Evolutionary conservation across 2,797 vertebrate species (phyloP).

Genomic region (Gadopsis bispinosus): DNA sequence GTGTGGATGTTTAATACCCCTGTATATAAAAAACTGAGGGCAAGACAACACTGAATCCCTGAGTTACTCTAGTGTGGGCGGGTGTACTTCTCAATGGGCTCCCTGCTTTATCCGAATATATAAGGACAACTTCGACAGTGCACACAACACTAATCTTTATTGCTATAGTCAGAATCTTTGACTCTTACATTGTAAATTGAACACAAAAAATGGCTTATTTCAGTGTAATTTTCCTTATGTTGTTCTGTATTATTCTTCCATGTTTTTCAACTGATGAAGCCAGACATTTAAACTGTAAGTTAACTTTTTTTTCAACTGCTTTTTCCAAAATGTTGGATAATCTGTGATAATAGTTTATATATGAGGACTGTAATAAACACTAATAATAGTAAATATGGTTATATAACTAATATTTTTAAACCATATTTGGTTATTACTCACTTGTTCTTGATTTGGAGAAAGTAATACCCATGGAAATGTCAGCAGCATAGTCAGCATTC

Average conservation of each 20-base stretch:
- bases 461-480: not conserved
- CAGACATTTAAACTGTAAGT: conserved; percentile 67
- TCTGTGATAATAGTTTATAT: not conserved
- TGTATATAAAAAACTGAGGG: conserved; percentile 13
- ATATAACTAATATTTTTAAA: not conserved
- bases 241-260: conserved; percentile 17
- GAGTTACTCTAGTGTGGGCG: conserved; percentile 36
- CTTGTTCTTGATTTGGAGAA: not conserved
- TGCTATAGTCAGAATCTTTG: not conserved
- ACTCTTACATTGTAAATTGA: not conserved
- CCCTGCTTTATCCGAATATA: conserved; percentile 25
- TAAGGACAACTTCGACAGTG: not conserved
- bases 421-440: not conserved
- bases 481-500: not conserved
- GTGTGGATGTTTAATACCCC: not conserved
- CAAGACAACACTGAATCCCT: conserved; percentile 31
- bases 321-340: not conserved
- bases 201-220: conserved; percentile 44
- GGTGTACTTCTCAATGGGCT: conserved; percentile 35
- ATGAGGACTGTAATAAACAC: not conserved
- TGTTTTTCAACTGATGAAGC: conserved; percentile 34
- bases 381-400: not conserved
- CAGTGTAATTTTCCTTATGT: not conserved
- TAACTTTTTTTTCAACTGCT: not conserved
- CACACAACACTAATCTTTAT: not conserved